Evolutionary conservation across 2,888 invertebrate species (phyloP), one percentile per base, ranked within the genome.

Genomic region (Pseudococcus longispinus): DNA sequence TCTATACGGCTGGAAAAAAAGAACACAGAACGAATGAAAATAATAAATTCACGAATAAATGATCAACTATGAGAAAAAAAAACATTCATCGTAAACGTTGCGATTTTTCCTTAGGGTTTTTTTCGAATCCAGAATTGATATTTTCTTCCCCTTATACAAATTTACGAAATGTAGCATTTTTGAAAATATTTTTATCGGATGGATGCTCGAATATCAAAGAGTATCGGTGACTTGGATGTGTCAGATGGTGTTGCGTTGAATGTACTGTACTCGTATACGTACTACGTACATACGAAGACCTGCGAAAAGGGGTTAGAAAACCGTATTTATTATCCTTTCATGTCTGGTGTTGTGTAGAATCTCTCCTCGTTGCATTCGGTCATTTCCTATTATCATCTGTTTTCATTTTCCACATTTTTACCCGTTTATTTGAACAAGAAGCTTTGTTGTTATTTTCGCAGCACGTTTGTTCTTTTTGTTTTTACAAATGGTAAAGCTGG

Each of bases 11-110:
- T 15, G 1, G n/a, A 51, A 51, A 51, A 51, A 51, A 55, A 55
- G 20, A 55, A 65, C 1, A 11, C 15, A 26, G 15, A 65, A 65
- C 65, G 23, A 65, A 20, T 26, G 20, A 65, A 65, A 65, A 65
- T 65, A 65, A 65, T 65, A 65, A 65, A 26, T 65, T 65, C 26
- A 13, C 65, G 65, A 65, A 65, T 51, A 65, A 60, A 65, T 65
- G 20, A 65, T 65, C 26, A 26, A 11, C 13, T 13, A 26, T 1
- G 23, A 60, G 23, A 20, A 20, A 13, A 23, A 65, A 65, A 65
- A 23, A 20, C 20, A 65, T 65, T 65, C 20, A 23, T 65, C 26
- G 65, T n/a, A 51, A 51, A n/a, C 51, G n/a, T 51, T 51, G 6
- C 51, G n/a, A 51, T 51, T 51, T 51, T 51, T 65, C 65, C 65